phyloP scores from a whole-genome alignment of 2,113 vertebrate species.

The Ceyx cyanopectus region DNA sequence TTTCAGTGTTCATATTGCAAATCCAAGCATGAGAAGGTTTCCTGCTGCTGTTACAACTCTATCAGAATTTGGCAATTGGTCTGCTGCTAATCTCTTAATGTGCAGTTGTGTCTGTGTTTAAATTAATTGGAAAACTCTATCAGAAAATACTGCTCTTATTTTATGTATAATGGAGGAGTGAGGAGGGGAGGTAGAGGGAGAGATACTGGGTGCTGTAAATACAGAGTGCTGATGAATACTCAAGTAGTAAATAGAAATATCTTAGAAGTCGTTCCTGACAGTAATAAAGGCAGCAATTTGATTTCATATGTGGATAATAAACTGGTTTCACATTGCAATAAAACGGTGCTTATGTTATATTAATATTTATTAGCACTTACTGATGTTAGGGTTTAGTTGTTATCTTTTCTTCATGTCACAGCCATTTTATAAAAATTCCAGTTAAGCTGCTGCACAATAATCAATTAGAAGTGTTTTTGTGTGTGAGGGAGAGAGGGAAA shows the following conservation, averaged over 20 bases:
- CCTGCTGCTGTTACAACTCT: not conserved
- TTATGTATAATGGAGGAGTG: not conserved
- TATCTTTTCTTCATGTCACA: constrained; percentile 21
- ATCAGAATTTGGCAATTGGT: not conserved
- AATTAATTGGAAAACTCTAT: constrained; percentile 12
- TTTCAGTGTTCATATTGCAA: not conserved
- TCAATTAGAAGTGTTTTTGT: constrained; percentile 31
- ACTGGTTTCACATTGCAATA: constrained; percentile 10
- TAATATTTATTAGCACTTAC: constrained; percentile 58
- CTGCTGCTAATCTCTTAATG: not conserved
- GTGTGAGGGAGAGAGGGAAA: not conserved
- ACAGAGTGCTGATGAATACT: not conserved
- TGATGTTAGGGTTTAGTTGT: not conserved
- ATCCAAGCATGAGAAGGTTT: not conserved
- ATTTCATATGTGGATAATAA: constrained; percentile 49
- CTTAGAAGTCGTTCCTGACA: constrained; percentile 2
- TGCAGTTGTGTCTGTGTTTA: constrained; percentile 2
- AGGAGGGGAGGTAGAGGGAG: too few relatives aligned
- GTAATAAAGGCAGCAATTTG: constrained; percentile 20
- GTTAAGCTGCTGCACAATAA: constrained; percentile 17
- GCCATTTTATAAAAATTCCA: not conserved
- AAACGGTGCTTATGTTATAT: constrained; percentile 2
- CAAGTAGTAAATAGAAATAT: not conserved
- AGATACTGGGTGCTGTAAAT: not conserved
- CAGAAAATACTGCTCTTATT: constrained; percentile 30